Evolutionary conservation across 2,797 vertebrate genomes (phyloP), one percentile per base, ranked within the genome.

Genomic region (Iguana delicatissima): DNA sequence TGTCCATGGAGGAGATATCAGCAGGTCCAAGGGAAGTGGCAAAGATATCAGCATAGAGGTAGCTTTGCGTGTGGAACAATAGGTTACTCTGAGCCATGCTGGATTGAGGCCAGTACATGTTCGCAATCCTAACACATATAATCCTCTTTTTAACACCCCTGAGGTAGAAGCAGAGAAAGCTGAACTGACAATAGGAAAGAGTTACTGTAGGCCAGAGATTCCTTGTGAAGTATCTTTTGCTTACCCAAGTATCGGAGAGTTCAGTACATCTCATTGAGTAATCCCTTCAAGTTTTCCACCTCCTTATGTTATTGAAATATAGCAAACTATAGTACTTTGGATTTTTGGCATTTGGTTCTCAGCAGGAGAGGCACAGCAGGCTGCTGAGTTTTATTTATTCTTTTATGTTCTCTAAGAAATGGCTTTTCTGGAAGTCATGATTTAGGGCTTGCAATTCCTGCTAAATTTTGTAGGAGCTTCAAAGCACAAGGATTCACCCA

Each of bases 201-300:
- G 46, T 52, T 79, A 57, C 73, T 92, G 38, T 9, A 0, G 1
- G 9, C 83, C 89, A 93, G 92, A 89, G 79, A 91, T 90, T 85
- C 42, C 12, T 82, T 50, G n/a, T 85, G 89, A 92, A 93, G 81
- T 89, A 83, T 57, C 62, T 90, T 93, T 76, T 8, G 80, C 88
- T 94, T 93, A 64, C 80, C 80, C 67, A 76, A 50, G 88, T 90
- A 87, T 86, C 87, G 90, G 93, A 93, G 93, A 72, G 86, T 80
- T 74, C 87, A 87, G 2, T 93, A 69, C 74, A 91, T 94, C 85
- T 94, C 88, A 93, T 59, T 95, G 90, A 93, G 89, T 92, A 91
- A 95, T 92, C 80, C 50, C 46, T 90, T 10, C 72, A 72, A 92
- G 57, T 52, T 93, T 87, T 74, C 86, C 6, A 73, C 26, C 62